Conservation (phyloP, 2,797 vertebrate genomes). For the Anas georgica region DNA sequence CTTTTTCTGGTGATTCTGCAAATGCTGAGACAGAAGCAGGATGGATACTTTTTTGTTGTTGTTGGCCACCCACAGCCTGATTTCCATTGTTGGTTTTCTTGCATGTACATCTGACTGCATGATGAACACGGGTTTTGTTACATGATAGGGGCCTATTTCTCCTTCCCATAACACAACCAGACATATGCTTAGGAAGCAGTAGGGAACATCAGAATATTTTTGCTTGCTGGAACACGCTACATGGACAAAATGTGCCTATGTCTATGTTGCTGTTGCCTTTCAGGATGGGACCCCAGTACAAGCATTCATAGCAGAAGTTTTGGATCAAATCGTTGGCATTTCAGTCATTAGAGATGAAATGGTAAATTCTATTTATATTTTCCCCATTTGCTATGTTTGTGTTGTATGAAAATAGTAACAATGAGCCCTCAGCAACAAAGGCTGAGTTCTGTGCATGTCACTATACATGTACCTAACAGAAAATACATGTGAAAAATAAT, state of each 20-base stretch:
- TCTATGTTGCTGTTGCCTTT: slow-evolving; percentile 41
- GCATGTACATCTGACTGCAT: neutral
- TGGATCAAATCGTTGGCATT: slow-evolving; percentile 82
- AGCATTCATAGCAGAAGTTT: slow-evolving; percentile 85
- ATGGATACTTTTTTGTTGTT: neutral
- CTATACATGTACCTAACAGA: neutral
- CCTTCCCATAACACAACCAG: neutral
- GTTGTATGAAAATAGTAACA: neutral
- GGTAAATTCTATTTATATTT: slow-evolving; percentile 75
- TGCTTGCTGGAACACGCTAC: neutral
- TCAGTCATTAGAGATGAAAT: slow-evolving; percentile 87
- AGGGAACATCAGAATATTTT: neutral
- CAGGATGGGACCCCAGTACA: slow-evolving; percentile 84
- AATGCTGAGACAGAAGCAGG: neutral
- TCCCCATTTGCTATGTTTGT: neutral
- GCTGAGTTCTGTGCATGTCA: neutral
- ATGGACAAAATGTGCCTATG: neutral
- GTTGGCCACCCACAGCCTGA: neutral
- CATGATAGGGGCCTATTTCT: neutral
- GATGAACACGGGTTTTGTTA: neutral
- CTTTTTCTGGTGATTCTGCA: neutral
- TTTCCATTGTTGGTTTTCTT: neutral
- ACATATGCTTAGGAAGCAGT: neutral
- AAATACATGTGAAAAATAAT: neutral
- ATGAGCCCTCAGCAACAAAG: neutral